Conservation (phyloP, 1,140 invertebrate species). For the Colletes gigas region DNA sequence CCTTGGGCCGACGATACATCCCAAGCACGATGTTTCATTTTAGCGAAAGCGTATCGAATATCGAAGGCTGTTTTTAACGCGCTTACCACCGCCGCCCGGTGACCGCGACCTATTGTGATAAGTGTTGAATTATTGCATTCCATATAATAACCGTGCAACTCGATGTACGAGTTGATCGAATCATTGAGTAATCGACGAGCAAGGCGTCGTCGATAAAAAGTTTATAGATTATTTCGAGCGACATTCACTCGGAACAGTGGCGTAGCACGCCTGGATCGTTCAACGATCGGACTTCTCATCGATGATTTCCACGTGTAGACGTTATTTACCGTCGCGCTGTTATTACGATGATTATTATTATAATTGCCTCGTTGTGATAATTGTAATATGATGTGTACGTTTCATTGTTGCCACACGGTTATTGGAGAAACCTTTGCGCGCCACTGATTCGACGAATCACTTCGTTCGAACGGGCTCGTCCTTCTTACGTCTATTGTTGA, state of each 20-base stretch:
- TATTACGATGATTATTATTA: slow-evolving; percentile 13
- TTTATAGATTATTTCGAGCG: background rate
- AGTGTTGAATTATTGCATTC: slow-evolving; percentile 21
- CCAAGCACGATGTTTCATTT: background rate
- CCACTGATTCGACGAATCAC: slow-evolving; percentile 26
- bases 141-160: background rate
- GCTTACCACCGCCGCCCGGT: background rate
- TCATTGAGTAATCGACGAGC: background rate
- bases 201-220: background rate
- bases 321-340: slow-evolving; percentile 1
- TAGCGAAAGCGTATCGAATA: background rate
- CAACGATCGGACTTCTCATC: background rate
- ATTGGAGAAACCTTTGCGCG: too few relatives aligned
- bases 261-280: background rate
- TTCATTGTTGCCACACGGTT: background rate
- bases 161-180: slow-evolving; percentile 6
- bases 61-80: slow-evolving; percentile 23
- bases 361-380: background rate
- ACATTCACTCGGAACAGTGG: slow-evolving; percentile 11
- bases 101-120: slow-evolving; percentile 37
- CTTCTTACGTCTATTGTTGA: slow-evolving; percentile 9
- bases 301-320: background rate
- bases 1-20: background rate
- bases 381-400: slow-evolving; percentile 10
- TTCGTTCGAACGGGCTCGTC: background rate